phyloP scores from a whole-genome alignment of 2,888 invertebrate genomes.

The Alitta virens region DNA sequence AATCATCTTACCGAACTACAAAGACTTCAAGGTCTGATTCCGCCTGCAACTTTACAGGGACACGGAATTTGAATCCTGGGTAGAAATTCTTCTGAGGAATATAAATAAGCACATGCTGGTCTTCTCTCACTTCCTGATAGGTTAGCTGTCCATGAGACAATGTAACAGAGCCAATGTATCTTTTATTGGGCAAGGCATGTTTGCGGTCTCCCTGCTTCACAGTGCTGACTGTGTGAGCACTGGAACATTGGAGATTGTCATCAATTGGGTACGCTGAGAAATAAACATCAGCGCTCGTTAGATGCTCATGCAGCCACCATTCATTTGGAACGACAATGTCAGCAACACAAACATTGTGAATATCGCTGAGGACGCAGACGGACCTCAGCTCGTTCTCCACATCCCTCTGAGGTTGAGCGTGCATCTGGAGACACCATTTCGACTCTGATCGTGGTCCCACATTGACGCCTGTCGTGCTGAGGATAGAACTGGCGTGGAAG shows the following conservation, averaged over 20 bases:
- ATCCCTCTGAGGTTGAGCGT: constrained; percentile 41
- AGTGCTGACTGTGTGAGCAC: constrained; percentile 39
- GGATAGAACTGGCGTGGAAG: constrained; percentile 70
- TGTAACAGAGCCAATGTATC: constrained; percentile 23
- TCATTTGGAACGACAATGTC: constrained; percentile 82
- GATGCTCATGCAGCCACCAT: constrained; percentile 70
- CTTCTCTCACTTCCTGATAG: constrained; percentile 80
- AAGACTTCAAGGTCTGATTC: constrained; percentile 66
- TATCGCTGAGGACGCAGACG: constrained; percentile 90
- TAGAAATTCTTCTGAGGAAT: constrained; percentile 85
- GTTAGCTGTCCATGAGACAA: constrained; percentile 27
- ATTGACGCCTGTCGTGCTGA: background rate
- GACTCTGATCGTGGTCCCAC: background rate
- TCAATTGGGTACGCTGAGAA: constrained; percentile 72
- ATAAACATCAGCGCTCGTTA: constrained; percentile 70
- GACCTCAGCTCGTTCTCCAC: constrained; percentile 69
- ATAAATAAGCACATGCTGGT: constrained; percentile 79
- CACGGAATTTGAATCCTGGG: constrained; percentile 83
- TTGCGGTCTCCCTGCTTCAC: constrained; percentile 10
- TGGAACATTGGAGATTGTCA: constrained; percentile 45
- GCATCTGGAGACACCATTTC: constrained; percentile 49
- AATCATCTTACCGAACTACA: constrained; percentile 80
- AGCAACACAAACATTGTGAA: constrained; percentile 78
- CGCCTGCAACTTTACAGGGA: constrained; percentile 77
- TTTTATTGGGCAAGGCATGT: background rate